A percentile compares a stretch with the other conserved stretches of the same genome.
These are phyloP conservation scores for Clunio marinus DNA, from an alignment of 2,888 invertebrate species.

Conservation along the genomic window DNA sequence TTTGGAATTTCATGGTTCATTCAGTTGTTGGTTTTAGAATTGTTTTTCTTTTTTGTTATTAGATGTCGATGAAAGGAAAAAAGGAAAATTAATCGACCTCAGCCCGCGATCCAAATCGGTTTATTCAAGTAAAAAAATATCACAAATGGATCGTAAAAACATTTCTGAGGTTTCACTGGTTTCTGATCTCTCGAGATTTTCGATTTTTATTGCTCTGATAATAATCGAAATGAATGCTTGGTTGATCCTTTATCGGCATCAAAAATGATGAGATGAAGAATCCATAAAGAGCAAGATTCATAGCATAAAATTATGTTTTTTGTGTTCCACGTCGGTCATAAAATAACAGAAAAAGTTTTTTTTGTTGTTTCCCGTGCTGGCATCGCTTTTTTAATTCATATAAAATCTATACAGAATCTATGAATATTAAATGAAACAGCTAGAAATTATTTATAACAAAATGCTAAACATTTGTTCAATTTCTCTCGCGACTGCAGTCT, in stretches of 20 bases:
- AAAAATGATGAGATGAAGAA: not conserved
- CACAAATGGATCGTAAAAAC: conserved; percentile 13
- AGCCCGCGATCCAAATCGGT: not conserved
- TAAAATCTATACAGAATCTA: not conserved
- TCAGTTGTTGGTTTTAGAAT: conserved; percentile 10
- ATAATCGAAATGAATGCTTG: conserved; percentile 10
- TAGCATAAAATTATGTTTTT: not conserved
- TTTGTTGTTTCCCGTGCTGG: not conserved
- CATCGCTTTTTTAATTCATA: not conserved
- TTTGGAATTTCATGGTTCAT: conserved; percentile 14
- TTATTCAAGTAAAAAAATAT: not conserved
- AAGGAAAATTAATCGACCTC: not conserved
- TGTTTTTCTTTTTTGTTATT: not conserved
- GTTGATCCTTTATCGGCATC: not conserved
- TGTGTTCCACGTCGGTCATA: not conserved
- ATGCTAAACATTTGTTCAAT: not conserved
- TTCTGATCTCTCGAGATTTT: not conserved
- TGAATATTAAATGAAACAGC: no score
- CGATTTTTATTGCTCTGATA: not conserved
- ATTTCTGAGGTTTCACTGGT: not conserved
- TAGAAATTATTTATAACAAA: no score
- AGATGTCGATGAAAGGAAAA: not conserved
- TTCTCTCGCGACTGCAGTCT: conserved; percentile 1
- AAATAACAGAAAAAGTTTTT: not conserved
- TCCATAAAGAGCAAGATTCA: not conserved